These are phyloP conservation scores for Solenodon paradoxus DNA, from an alignment of 2,113 vertebrate species.

Conservation along the genomic window DNA sequence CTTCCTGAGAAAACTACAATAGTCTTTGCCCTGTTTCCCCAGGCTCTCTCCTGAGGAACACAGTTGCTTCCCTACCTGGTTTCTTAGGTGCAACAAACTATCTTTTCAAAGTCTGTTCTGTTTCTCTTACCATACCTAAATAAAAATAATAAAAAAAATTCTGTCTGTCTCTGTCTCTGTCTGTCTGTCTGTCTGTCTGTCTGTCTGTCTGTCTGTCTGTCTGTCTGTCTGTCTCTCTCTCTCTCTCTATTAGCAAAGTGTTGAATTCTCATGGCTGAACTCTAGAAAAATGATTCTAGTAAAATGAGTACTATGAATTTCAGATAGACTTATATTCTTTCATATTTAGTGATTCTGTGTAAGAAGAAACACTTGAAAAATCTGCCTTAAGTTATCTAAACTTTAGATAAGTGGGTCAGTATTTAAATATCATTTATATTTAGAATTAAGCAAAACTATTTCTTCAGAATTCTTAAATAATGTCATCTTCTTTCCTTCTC, in stretches of 20 bases:
- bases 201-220: no score
- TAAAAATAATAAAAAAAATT: neutral
- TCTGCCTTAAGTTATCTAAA: conserved; percentile 51
- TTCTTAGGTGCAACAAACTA: neutral
- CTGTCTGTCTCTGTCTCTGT: neutral
- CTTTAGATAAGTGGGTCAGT: conserved; percentile 45
- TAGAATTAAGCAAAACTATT: conserved; percentile 45
- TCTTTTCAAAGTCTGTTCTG: neutral
- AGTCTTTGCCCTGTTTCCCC: neutral
- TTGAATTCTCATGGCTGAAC: neutral
- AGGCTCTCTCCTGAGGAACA: rapidly evolving
- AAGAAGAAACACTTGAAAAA: conserved; percentile 59
- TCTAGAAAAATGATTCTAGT: conserved; percentile 19
- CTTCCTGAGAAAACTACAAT: neutral
- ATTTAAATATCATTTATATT: conserved; percentile 57
- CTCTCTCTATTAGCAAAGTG: neutral
- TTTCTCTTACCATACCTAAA: neutral
- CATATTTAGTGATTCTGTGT: conserved; percentile 32
- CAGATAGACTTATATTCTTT: conserved; percentile 12
- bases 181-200: no score
- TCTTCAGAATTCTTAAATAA: conserved; percentile 47
- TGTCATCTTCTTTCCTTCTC: conserved; percentile 39
- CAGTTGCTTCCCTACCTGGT: neutral
- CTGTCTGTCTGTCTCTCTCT: neutral
- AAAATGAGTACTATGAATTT: conserved; percentile 19